Conservation (phyloP, 2,888 invertebrate genomes). For the Torymus aiolomorphi region DNA sequence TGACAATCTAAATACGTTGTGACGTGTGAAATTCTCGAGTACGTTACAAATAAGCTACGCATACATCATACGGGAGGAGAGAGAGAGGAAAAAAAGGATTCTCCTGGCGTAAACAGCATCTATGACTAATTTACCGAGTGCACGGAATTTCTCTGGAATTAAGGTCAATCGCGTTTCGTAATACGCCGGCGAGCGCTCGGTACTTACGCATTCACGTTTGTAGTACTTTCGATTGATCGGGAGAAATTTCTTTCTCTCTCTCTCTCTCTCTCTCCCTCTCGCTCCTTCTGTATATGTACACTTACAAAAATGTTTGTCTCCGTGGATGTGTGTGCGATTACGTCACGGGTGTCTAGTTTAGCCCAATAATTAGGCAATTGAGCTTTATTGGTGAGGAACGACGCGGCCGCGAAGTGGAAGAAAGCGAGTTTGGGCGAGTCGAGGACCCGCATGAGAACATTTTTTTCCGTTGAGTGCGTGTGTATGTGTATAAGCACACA, state of each 20-base stretch:
- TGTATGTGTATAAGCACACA: background rate
- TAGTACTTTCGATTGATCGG: background rate
- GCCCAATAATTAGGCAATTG: constrained; percentile 44
- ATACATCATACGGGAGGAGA: background rate
- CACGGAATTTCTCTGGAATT: constrained; percentile 30
- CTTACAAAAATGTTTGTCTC: too few species aligned
- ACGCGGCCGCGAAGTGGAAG: too few species aligned
- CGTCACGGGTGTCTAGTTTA: constrained; percentile 30
- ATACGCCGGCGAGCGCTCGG: background rate
- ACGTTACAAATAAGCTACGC: background rate
- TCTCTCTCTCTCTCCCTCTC: background rate
- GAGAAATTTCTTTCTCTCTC: background rate
- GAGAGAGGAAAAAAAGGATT: constrained; percentile 1
- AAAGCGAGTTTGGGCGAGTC: background rate
- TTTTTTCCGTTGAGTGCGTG: background rate
- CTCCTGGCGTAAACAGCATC: background rate
- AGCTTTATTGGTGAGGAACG: constrained; percentile 13
- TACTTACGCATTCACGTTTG: background rate
- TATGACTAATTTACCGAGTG: constrained; percentile 30
- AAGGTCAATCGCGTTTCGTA: constrained; percentile 34
- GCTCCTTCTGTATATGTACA: background rate
- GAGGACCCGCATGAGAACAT: constrained; percentile 32
- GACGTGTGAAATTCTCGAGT: background rate
- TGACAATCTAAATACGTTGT: constrained; percentile 2
- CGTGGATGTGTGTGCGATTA: background rate